Conservation (phyloP, 2,888 invertebrate species). For the Leucozona laternaria region DNA sequence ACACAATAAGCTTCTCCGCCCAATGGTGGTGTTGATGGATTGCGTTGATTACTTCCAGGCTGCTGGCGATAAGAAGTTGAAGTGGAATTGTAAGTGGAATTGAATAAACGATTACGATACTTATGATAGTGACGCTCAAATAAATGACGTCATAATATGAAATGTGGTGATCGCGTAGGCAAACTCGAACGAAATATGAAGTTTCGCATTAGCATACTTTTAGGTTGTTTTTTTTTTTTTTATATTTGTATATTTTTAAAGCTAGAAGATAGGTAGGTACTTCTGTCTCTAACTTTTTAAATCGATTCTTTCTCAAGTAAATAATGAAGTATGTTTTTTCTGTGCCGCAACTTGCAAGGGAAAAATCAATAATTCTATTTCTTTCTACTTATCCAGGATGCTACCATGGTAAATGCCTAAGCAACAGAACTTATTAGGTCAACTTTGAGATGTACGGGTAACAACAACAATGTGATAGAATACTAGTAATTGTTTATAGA, state of each 20-base stretch:
- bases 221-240: conserved; percentile 59
- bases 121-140: conserved; percentile 78
- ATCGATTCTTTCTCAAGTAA: neutral
- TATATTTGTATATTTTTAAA: conserved; percentile 1
- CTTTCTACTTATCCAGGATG: no score
- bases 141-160: conserved; percentile 80
- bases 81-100: conserved; percentile 67
- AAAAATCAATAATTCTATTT: conserved; percentile 30
- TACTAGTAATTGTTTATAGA: neutral
- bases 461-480: neutral
- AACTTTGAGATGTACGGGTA: neutral
- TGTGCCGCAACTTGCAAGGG: neutral
- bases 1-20: conserved; percentile 53
- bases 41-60: conserved; percentile 44
- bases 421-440: neutral
- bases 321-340: neutral
- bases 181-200: conserved; percentile 80
- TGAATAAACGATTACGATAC: conserved; percentile 78
- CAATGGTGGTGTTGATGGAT: conserved; percentile 32
- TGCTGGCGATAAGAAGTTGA: conserved; percentile 74
- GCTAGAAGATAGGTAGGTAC: neutral
- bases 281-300: conserved; percentile 23
- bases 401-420: neutral
- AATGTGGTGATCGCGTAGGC: conserved; percentile 78
- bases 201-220: conserved; percentile 80